phyloP scores from a whole-genome alignment of 2,797 vertebrate genomes.

The Aldrovandia affinis region DNA sequence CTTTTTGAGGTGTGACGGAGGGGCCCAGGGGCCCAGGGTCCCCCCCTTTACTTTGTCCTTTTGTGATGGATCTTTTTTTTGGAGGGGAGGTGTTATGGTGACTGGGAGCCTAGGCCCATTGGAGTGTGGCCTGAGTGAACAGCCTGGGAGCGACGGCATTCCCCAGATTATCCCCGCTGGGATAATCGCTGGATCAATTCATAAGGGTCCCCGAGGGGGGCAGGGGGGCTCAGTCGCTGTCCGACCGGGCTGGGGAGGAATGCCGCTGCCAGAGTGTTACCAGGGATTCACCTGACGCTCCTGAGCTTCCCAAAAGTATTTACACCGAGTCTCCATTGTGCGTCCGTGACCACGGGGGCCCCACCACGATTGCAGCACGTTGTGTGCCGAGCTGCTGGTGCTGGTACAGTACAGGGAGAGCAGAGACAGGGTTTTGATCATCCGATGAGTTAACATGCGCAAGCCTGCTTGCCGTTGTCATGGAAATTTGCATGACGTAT shows the following conservation, averaged over 20 bases:
- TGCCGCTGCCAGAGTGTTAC: constrained; percentile 7
- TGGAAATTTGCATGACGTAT: too few relatives aligned
- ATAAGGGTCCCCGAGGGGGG: constrained; percentile 10
- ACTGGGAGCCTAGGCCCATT: not conserved
- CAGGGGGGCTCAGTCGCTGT: constrained; percentile 9
- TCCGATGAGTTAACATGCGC: not conserved
- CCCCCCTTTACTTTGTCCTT: not conserved
- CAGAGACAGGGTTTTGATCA: not conserved
- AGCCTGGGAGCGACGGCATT: not conserved
- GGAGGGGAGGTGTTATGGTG: not conserved
- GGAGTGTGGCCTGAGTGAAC: not conserved
- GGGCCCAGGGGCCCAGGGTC: not conserved
- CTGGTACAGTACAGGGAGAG: not conserved
- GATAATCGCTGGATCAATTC: constrained; percentile 35
- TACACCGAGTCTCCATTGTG: constrained; percentile 1
- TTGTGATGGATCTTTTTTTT: not conserved
- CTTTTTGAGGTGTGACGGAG: constrained; percentile 15
- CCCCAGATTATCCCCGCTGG: constrained; percentile 34
- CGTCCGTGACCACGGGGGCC: not conserved
- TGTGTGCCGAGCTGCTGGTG: not conserved
- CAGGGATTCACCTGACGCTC: constrained; percentile 13
- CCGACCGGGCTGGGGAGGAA: not conserved
- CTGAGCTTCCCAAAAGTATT: not conserved
- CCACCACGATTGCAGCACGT: not conserved
- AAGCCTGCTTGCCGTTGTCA: too few relatives aligned